Base-by-base conservation (phyloP, 1,140 invertebrate genomes). In the Alviniconcha marisindica region DNA sequence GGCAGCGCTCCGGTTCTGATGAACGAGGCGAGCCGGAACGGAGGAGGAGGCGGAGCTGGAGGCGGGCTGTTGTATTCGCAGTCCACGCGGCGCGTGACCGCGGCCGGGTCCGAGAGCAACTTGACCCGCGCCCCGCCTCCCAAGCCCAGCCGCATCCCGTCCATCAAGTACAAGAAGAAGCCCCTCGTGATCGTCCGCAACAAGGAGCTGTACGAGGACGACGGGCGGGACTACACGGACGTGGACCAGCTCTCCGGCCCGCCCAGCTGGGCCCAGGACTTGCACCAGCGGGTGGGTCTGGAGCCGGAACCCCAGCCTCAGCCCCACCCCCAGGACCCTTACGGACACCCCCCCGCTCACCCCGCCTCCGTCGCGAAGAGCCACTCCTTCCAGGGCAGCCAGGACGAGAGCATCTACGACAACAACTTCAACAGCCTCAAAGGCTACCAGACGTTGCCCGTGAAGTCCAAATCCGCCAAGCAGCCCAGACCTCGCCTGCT, bases 101-200 rank as follows among this genome's bases (percentile, higher is more conserved):
- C 85, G 2, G 84, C 90, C 21, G 84, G 84, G 14, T 92, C 91
- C n/a, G 92, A 92, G 48, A 89, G 89, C 83, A 84, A 90, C 78
- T 84, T 92, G 18, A 82, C 81, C 66, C 91, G 88, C 83, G 83
- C 90, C 24, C 95, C 96, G 14, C 96, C 96, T 15, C 96, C 96
- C 0, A 96, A 96, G 93, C 96, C 96, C 7, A 95, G 95, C 42
- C 91, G 96, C 82, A 91, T 95, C 77, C 95, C 95, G 24, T 95
- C 93, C 0, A 84, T 93, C 14, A 93, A 91, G 71, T 89, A 90
- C 63, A 90, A 88, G 63, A 86, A 89, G 24, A 84, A 87, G 33
- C 92, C 92, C 10, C 69, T 83, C n/a, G 87, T 92, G 12, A 78
- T 79, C 28, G 87, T 91, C 5, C 81, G 91, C 38, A 89, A 91